Evolutionary conservation across 2,797 vertebrate species (phyloP).

Genomic region (Mus minutoides): DNA sequence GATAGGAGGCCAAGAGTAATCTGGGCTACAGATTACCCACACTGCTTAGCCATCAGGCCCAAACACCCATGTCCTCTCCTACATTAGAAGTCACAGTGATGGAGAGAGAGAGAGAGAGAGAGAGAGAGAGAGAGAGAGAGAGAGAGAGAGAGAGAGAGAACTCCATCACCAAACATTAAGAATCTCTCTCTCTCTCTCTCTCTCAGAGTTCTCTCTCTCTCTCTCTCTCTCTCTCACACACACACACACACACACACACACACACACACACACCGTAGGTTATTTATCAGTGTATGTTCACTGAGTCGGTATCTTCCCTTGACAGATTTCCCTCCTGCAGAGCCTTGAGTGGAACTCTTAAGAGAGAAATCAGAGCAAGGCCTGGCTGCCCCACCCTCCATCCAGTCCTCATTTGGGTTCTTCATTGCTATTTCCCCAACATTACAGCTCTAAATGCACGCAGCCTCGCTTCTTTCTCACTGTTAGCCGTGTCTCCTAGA

Average conservation of each 20-base stretch:
- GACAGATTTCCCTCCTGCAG: not conserved
- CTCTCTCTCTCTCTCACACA: not conserved
- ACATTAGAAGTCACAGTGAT: not conserved
- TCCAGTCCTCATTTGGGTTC: not conserved
- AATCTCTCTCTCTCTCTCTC: too few relatives aligned
- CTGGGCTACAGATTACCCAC: not conserved
- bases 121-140: too few relatives aligned
- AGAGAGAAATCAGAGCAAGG: not conserved
- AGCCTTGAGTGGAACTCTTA: not conserved
- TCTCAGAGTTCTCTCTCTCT: too few relatives aligned
- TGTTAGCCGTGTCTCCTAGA: not conserved
- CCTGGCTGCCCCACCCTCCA: not conserved
- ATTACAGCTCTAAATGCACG: not conserved
- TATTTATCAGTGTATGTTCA: not conserved
- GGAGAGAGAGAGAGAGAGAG: not conserved
- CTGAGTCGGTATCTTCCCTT: not conserved
- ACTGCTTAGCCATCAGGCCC: not conserved
- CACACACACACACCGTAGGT: not conserved
- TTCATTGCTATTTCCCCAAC: not conserved
- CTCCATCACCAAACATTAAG: not conserved
- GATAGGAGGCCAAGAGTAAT: not conserved
- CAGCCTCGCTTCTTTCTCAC: not conserved
- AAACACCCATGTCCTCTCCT: accelerated
- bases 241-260: not conserved
- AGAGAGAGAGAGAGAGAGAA: not conserved